These are phyloP conservation scores for Alethe diademata DNA, from an alignment of 2,113 vertebrate species.

Conservation along the genomic window DNA sequence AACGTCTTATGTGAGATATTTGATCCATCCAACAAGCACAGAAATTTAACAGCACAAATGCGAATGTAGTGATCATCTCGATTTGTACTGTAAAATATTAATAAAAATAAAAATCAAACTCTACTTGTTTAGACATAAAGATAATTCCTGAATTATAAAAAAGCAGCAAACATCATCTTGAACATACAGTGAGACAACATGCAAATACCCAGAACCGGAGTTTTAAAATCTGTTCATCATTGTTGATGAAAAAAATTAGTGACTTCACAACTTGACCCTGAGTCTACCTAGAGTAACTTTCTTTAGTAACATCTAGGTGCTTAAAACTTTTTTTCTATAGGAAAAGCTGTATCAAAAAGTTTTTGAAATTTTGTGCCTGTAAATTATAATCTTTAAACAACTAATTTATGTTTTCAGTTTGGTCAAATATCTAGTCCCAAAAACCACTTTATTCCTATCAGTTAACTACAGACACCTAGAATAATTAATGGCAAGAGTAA, in stretches of 20 bases:
- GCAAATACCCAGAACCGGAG: background rate
- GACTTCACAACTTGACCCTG: background rate
- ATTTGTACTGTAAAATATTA: conserved; percentile 77
- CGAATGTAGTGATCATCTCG: conserved; percentile 89
- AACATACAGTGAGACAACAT: background rate
- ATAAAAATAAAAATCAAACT: background rate
- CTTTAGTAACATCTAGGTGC: background rate
- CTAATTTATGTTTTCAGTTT: background rate
- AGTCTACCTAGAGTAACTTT: background rate
- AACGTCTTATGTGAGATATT: conserved; percentile 76
- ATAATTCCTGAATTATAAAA: background rate
- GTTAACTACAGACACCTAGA: background rate
- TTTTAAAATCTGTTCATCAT: background rate
- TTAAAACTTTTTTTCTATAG: background rate
- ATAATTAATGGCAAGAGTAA: background rate
- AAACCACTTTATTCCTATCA: background rate
- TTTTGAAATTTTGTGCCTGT: background rate
- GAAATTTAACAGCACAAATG: conserved; percentile 83
- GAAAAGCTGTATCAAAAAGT: background rate
- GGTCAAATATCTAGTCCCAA: background rate
- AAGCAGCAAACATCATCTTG: background rate
- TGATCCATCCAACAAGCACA: conserved; percentile 82
- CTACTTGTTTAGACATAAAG: background rate
- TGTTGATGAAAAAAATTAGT: background rate
- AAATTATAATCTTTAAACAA: background rate